Evolutionary conservation across 2,113 vertebrate species (phyloP), one percentile per base, ranked within the genome.

Genomic region (Phrynosoma platyrhinos): DNA sequence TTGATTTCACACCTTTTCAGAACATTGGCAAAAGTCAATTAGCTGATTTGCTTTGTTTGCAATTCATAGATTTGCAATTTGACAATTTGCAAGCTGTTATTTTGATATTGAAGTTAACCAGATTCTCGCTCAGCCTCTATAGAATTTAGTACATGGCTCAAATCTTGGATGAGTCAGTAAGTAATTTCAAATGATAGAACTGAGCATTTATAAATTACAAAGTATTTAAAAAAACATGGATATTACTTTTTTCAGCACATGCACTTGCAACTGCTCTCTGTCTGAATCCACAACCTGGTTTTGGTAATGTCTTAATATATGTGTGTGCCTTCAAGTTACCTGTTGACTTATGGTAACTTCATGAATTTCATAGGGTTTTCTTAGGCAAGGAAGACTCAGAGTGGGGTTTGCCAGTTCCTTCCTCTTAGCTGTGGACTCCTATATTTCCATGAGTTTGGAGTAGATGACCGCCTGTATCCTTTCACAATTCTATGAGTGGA

Each of bases 11-110:
- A 88, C 58, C 69, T 76, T 82, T 76, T 82, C 47, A 53, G 71
- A 88, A 82, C 80, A 88, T 82, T 82, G 80, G 71, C 72, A 82
- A 76, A 83, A 68, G 86, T 76, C 40, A 77, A 53, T 76, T 88
- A 77, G 42, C 30, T 10, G 55, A 82, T 68, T 82, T 88, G 80
- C 86, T 88, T 88, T 77, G 71, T 83, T 88, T 88, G 86, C 80
- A 82, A 77, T 88, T 76, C 71, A 83, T 77, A 83, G 79, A 77
- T 88, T 68, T 76, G 72, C 71, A 88, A 66, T 82, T 76, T 77
- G 42, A 52, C 71, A 66, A 82, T 20, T 18, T 82, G 27, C 78
- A 72, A 72, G 77, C 78, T 72, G 85, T 82, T 87, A 42, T 82
- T 87, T 87, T 76, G 20, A 66, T 52, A 75, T 10, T 52, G 84